Evolutionary conservation across 2,113 vertebrate species (phyloP), one percentile per base, ranked within the genome.

Genomic region (Brachyistius frenatus): DNA sequence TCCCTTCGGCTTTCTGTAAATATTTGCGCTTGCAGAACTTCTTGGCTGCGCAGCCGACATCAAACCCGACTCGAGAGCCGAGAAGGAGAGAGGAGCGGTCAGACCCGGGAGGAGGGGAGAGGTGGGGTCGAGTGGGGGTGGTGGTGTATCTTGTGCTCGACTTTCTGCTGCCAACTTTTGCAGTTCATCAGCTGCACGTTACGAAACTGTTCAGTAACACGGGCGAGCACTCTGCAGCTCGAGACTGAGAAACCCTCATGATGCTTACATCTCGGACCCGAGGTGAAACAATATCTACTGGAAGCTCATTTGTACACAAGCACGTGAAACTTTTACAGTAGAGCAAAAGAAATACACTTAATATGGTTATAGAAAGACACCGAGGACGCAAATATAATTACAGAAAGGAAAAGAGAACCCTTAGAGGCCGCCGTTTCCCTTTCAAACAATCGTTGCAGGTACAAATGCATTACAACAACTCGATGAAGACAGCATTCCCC

Each of bases 1-100:
- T 81, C 81, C 74, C 44, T 61, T 81, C 78, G 70, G 79, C 78
- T 76, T 74, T 58, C 15, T 81, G 47, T 85, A 90, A 93, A 93
- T 91, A 90, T 92, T 90, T 91, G 74, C 56, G 49, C 60, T 23
- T 75, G 37, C 50, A 64, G 53, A 78, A 65, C 36, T 31, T 81
- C 54, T 82, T 84, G 85, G 77, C 70, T 50, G 58, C 66, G 66
- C 52, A 60, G 66, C 7, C 0, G 56, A 62, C 77, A 81, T 73
- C 50, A 49, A 81, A 52, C 31, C 55, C 58, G 33, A 14, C 47
- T 36, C 23, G 69, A 72, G 63, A 56, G 52, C 58, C 15, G 68
- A 63, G 65, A 23, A 23, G 65, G 39, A 37, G 50, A 67, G 66
- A 32, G 32, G 76, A 55, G 3, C 1, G 33, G 35, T 60, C 66